Base-by-base conservation (phyloP, 2,888 invertebrate species). In the Synergus umbraculus region DNA sequence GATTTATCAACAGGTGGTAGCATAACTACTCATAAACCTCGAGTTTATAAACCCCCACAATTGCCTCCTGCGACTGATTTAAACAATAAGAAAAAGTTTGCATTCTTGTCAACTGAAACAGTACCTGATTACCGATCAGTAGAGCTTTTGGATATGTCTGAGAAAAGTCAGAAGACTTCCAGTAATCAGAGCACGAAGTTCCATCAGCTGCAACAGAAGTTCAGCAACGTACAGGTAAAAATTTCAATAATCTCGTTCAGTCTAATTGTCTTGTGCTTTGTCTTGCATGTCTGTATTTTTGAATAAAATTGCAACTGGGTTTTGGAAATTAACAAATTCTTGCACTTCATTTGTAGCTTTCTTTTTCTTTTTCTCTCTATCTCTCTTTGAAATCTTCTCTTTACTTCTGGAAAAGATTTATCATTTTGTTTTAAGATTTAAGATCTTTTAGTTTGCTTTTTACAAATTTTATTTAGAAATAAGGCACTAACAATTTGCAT, bases 21-120 rank as follows among this genome's bases (percentile, higher is more conserved):
- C 90, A 94, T 97, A 92, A 94, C 96, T 87, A 94, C 95, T 18
- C 95, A 95, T 92, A 96, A 95, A 89, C 95, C 96, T 5, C 94
- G 95, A 64, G 91, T 94, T 85, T 89, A 94, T 88, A 93, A 94
- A 88, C 93, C 94, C 87, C 91, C 94, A 87, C 93, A 93, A 81
- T 87, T 91, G 37, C 91, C 93, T 90, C 85, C 94, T 89, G 92
- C 95, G 88, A 93, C 95, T 87, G 95, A 96, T 91, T 94, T 96
- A 65, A 97, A 97, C 92, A 97, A 96, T 90, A 95, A 96, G 87
- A 96, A 95, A 93, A 97, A 97, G 92, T 97, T 97, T 92, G 96
- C 96, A 7, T 97, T 97, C 92, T 93, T 97, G 3, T 95, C 97
- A 60, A 95, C 96, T n/a, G 96, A 97, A 93, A 97, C 97, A 49